Percentiles rank a stretch among this genome's conserved stretches.
Evolutionary conservation across 1,140 invertebrate species (phyloP).

Genomic region (Drosophila cardini): DNA sequence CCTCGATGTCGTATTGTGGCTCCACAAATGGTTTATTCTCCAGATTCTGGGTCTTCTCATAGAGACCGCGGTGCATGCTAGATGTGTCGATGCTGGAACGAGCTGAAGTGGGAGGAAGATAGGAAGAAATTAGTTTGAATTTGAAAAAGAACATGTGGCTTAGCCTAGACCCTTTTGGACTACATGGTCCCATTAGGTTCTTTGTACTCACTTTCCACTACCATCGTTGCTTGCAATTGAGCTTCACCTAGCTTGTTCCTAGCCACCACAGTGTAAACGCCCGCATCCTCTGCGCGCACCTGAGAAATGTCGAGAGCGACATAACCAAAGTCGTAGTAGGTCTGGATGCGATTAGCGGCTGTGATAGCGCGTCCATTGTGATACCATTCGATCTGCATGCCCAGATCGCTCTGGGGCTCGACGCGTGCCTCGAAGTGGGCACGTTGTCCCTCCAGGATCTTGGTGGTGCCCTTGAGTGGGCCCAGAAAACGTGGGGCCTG

Average conservation of each 20-base stretch:
- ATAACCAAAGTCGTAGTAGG: slow-evolving; percentile 97
- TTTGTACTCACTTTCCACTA: slow-evolving; percentile 92
- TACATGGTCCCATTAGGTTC: neutral
- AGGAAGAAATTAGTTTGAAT: neutral
- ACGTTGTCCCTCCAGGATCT: slow-evolving; percentile 97
- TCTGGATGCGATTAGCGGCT: slow-evolving; percentile 94
- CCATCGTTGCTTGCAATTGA: slow-evolving; percentile 91
- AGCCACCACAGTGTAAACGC: slow-evolving; percentile 95
- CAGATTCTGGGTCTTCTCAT: slow-evolving; percentile 94
- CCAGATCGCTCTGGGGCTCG: slow-evolving; percentile 95
- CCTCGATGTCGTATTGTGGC: slow-evolving; percentile 95
- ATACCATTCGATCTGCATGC: slow-evolving; percentile 95
- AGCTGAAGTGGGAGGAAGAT: slow-evolving; percentile 86
- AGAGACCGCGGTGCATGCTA: slow-evolving; percentile 93
- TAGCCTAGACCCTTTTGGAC: too few relatives aligned
- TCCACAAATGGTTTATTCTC: slow-evolving; percentile 94
- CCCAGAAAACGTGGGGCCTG: slow-evolving; percentile 94
- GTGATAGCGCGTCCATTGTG: slow-evolving; percentile 94
- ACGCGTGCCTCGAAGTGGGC: slow-evolving; percentile 98
- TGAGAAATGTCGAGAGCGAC: slow-evolving; percentile 96
- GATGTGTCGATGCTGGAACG: slow-evolving; percentile 94
- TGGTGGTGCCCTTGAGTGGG: slow-evolving; percentile 94
- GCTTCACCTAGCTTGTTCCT: slow-evolving; percentile 94
- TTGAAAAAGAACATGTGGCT: too few relatives aligned
- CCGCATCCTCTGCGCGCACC: slow-evolving; percentile 93